Conservation (phyloP, 2,113 vertebrate species). For the Ploceus nigricollis region DNA sequence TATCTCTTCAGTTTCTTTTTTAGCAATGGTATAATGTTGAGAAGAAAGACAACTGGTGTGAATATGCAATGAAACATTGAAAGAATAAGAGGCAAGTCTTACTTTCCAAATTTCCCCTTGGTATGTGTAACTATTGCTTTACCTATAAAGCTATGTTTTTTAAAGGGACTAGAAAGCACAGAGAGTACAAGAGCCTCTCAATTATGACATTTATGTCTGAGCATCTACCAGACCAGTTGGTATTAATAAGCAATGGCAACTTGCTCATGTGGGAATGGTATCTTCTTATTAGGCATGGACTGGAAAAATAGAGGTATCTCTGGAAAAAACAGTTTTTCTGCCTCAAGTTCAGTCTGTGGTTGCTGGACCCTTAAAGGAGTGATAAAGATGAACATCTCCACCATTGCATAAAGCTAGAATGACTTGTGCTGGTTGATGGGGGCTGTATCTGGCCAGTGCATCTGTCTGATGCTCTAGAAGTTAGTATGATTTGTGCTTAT, state of each 20-base stretch:
- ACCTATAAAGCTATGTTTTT: not conserved
- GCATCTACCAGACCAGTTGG: not conserved
- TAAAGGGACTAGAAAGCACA: not conserved
- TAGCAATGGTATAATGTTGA: not conserved
- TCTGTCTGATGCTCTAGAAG: not conserved
- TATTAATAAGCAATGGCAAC: not conserved
- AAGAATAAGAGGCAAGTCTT: not conserved
- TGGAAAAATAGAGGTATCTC: not conserved
- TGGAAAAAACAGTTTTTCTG: not conserved
- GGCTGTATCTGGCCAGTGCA: not conserved
- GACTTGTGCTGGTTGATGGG: not conserved
- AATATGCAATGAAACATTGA: not conserved
- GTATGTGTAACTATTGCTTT: not conserved
- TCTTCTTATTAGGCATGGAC: not conserved
- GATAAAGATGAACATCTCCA: not conserved
- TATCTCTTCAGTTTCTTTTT: not conserved
- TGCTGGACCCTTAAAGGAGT: not conserved
- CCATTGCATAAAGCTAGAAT: not conserved
- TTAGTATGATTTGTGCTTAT: not conserved
- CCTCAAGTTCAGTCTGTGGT: not conserved
- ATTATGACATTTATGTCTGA: not conserved
- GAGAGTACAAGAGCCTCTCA: not conserved
- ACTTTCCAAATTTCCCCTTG: not conserved
- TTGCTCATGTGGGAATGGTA: not conserved
- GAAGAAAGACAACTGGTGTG: not conserved